A percentile compares a stretch with the other conserved stretches of the same genome.
phyloP scores from a whole-genome alignment of 2,888 invertebrate genomes.

The Cyclophora punctaria region DNA sequence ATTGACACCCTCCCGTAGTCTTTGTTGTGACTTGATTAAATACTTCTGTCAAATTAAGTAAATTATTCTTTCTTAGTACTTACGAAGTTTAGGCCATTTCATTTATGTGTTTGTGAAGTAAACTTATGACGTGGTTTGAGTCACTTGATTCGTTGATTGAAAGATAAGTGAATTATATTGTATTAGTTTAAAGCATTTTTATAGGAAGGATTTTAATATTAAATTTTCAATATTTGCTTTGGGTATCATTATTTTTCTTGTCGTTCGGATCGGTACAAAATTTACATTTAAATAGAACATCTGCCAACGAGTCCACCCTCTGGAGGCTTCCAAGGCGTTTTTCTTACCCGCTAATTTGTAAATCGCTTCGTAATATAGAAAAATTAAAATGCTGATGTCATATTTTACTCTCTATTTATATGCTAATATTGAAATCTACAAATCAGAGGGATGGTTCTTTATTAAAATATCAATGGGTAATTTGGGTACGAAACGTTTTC shows the following conservation, averaged over 20 bases:
- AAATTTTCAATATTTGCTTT: slow-evolving; percentile 33
- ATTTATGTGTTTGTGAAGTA: background rate
- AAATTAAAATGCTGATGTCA: slow-evolving; percentile 76
- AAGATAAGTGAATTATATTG: no score
- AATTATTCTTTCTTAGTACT: slow-evolving; percentile 42
- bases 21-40: slow-evolving; percentile 71
- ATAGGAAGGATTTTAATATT: no score
- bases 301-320: slow-evolving; percentile 68
- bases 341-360: slow-evolving; percentile 74
- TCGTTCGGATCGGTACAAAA: slow-evolving; percentile 59
- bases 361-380: slow-evolving; percentile 72
- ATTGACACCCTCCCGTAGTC: slow-evolving; percentile 67
- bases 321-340: slow-evolving; percentile 60
- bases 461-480: slow-evolving; percentile 73
- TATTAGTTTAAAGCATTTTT: no score
- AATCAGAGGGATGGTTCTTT: slow-evolving; percentile 42
- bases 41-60: slow-evolving; percentile 59
- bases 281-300: slow-evolving; percentile 76
- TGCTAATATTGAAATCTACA: slow-evolving; percentile 56
- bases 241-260: slow-evolving; percentile 60
- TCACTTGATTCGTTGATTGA: no score
- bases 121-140: background rate
- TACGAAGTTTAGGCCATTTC: no score
- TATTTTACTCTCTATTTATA: slow-evolving; percentile 72
- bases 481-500: slow-evolving; percentile 27